These are phyloP conservation scores for Latrodectus hesperus DNA, from an alignment of 2,888 invertebrate genomes.

Conservation along the genomic window DNA sequence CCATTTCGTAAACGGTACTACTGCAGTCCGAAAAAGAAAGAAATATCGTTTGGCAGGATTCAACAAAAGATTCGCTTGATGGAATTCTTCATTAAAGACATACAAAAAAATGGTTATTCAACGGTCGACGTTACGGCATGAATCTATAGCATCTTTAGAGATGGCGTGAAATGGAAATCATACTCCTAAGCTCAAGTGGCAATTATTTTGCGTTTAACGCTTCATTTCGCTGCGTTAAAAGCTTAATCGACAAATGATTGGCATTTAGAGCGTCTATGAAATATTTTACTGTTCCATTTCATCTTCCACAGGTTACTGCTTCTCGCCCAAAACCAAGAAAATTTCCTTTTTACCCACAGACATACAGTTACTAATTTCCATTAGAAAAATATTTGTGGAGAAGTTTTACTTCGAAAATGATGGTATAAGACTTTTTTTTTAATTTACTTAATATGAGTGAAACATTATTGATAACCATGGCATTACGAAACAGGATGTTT, in stretches of 20 bases:
- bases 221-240: conserved; percentile 32
- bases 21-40: not conserved
- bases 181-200: conserved; percentile 18
- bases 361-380: not conserved
- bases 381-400: not conserved
- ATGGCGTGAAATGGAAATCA: conserved; percentile 14
- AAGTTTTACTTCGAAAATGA: too few relatives aligned
- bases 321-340: not conserved
- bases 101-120: not conserved
- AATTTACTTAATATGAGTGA: too few relatives aligned
- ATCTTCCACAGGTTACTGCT: not conserved
- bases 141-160: conserved; percentile 1
- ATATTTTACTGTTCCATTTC: conserved; percentile 10
- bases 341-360: not conserved
- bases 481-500: too few relatives aligned
- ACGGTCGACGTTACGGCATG: not conserved
- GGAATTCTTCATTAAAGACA: conserved; percentile 21
- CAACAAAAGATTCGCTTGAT: conserved; percentile 23
- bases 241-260: conserved; percentile 38
- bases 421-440: too few relatives aligned
- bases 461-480: too few relatives aligned
- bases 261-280: conserved; percentile 14
- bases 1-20: not conserved
- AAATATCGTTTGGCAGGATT: conserved; percentile 15
- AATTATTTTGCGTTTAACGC: conserved; percentile 54